Percentiles rank a stretch among this genome's conserved stretches.
These are phyloP conservation scores for Cinclus mexicanus DNA, from an alignment of 2,113 vertebrate genomes.

Conservation along the genomic window DNA sequence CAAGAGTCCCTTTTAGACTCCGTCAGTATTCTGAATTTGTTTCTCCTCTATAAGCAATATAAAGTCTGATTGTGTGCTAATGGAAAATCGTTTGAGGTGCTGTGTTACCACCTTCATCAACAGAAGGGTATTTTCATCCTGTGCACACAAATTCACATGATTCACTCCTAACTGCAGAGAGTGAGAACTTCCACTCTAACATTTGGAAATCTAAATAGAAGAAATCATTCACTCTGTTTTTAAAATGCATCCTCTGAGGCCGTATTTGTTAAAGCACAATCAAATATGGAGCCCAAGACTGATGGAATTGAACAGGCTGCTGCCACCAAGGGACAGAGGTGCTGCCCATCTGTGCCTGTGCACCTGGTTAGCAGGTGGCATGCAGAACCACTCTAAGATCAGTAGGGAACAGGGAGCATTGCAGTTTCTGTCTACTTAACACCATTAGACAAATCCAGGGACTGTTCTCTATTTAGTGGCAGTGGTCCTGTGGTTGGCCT, in stretches of 20 bases:
- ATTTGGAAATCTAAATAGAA: neutral
- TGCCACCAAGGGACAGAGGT: neutral
- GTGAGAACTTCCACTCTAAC: neutral
- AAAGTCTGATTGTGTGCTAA: constrained; percentile 31
- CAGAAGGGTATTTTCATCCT: neutral
- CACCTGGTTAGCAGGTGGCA: neutral
- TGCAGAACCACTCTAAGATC: neutral
- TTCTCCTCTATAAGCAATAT: constrained; percentile 9
- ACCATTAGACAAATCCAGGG: neutral
- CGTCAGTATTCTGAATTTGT: neutral
- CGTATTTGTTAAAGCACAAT: neutral
- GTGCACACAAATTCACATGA: neutral
- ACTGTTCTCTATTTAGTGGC: neutral
- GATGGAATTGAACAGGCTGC: neutral
- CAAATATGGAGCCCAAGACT: neutral
- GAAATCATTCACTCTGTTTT: neutral
- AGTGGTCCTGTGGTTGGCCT: neutral
- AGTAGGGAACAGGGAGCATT: rapidly evolving
- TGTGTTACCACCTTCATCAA: constrained; percentile 17
- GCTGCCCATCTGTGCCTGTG: neutral
- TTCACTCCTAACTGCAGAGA: neutral
- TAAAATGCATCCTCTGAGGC: neutral
- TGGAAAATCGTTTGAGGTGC: constrained; percentile 48
- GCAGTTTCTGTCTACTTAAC: neutral
- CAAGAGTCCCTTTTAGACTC: neutral